A percentile compares a stretch with the other conserved stretches of the same genome.
Conservation (phyloP, 2,113 vertebrate genomes). For the Chlamydotis undulata region DNA sequence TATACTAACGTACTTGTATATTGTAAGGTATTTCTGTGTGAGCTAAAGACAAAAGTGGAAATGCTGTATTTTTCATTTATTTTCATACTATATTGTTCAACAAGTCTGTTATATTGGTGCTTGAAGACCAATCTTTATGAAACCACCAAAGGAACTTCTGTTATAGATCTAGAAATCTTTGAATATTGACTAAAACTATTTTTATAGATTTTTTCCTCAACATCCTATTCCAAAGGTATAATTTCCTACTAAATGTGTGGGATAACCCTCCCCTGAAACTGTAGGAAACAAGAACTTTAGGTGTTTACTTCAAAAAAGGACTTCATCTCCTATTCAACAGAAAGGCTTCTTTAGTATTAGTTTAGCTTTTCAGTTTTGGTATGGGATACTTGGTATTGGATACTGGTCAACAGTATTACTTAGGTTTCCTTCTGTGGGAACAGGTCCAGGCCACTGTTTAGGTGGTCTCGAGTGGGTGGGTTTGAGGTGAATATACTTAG, state of each 20-base stretch:
- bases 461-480: background rate
- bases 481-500: conserved; percentile 39
- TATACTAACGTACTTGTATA: background rate
- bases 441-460: background rate
- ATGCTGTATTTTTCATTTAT: background rate
- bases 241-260: background rate
- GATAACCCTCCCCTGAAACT: background rate
- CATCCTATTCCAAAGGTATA: background rate
- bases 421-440: background rate
- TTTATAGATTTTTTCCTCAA: background rate
- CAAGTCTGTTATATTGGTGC: background rate
- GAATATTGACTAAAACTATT: background rate
- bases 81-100: background rate
- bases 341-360: background rate
- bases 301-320: background rate
- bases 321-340: background rate
- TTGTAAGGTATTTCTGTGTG: background rate
- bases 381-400: background rate
- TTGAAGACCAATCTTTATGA: background rate
- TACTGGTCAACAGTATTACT: background rate
- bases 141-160: background rate
- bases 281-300: background rate
- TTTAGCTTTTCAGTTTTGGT: background rate
- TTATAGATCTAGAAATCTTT: background rate
- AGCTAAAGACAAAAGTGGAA: background rate